Evolutionary conservation across 2,113 vertebrate species (phyloP).

Genomic region (Marmota flaviventris): DNA sequence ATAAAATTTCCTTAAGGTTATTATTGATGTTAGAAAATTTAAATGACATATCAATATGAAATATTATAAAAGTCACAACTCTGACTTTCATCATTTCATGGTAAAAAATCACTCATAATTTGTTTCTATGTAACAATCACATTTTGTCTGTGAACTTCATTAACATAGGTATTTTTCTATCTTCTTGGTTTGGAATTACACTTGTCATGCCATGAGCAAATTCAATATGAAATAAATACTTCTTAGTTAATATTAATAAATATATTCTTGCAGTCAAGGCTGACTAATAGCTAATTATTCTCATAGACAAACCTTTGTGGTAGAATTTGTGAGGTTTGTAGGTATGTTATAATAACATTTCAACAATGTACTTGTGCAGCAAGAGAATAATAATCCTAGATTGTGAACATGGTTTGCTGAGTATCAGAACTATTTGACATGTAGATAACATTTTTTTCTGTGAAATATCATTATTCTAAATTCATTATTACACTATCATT

Average conservation of each 20-base stretch:
- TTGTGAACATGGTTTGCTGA: not conserved
- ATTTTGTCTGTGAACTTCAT: constrained; percentile 26
- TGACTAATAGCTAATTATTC: constrained; percentile 59
- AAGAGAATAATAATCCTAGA: not conserved
- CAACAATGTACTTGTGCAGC: not conserved
- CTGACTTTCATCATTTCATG: constrained; percentile 47
- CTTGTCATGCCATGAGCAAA: constrained; percentile 25
- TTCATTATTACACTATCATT: constrained; percentile 21
- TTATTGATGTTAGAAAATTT: not conserved
- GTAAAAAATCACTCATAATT: constrained; percentile 2
- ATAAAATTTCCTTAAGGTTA: constrained; percentile 18
- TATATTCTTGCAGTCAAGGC: not conserved
- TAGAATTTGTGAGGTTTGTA: constrained; percentile 33
- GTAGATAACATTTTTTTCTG: not conserved
- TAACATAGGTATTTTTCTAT: constrained; percentile 46
- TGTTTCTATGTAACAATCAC: constrained; percentile 16
- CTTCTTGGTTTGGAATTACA: constrained; percentile 58
- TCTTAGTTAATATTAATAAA: constrained; percentile 52
- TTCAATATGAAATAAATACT: constrained; percentile 42
- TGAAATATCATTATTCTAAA: constrained; percentile 1
- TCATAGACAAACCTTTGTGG: not conserved
- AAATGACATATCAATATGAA: not conserved
- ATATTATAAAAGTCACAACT: not conserved
- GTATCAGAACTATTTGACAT: constrained; percentile 23
- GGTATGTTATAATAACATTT: not conserved